Percentiles rank a stretch among this genome's conserved stretches.
phyloP scores from a whole-genome alignment of 2,797 vertebrate species.

The Peromyscus aztecus region DNA sequence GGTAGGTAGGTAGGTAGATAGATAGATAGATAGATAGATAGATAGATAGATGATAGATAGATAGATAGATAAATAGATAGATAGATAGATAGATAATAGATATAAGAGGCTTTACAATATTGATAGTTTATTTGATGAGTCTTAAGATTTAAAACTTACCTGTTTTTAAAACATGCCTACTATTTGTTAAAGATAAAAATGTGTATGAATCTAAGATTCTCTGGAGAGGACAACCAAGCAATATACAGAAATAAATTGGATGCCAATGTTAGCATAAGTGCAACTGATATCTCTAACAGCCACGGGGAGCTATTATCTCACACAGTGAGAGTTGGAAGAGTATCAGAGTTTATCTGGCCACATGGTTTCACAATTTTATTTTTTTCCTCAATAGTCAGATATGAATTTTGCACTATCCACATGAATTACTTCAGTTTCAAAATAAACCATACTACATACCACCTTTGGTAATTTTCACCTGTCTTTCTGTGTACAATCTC shows the following conservation, averaged over 20 bases:
- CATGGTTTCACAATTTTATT: not conserved
- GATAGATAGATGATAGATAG: no score
- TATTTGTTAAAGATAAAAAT: not conserved
- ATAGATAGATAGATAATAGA: not conserved
- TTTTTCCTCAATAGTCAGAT: not conserved
- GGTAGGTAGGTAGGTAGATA: no score
- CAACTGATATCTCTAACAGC: not conserved
- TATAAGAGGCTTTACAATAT: not conserved
- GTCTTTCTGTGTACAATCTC: not conserved
- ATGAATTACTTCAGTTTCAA: conserved; percentile 46
- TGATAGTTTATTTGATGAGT: conserved; percentile 30
- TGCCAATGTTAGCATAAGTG: not conserved
- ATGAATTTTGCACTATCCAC: not conserved
- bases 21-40: no score
- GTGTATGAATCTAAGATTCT: conserved; percentile 35
- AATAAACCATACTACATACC: not conserved
- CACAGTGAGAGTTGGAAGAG: not conserved
- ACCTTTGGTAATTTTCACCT: not conserved
- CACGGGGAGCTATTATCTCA: not conserved
- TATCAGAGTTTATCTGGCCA: not conserved
- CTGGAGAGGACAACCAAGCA: not conserved
- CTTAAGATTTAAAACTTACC: conserved; percentile 1
- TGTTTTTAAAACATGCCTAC: conserved; percentile 13
- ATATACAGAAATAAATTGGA: conserved; percentile 46
- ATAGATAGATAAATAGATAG: no score